Evolutionary conservation across 92 coral and sea anemone genomes (phyloP).

Genomic region (Zoanthus sansibaricus): DNA sequence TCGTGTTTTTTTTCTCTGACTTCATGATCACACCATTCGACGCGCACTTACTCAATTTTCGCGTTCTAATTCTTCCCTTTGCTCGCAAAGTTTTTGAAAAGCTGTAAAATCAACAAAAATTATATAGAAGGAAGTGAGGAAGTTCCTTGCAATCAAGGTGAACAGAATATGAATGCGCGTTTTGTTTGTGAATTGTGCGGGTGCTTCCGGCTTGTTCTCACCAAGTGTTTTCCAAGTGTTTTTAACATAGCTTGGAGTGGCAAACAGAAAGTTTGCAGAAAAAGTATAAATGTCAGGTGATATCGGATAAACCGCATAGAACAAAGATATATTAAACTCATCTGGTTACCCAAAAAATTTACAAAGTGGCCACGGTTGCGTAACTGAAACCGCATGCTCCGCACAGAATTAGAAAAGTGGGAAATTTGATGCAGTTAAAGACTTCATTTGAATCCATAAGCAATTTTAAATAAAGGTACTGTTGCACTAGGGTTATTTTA

Average conservation of each 20-base stretch:
- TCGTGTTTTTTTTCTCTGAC: neutral
- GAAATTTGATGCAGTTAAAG: too few relatives aligned
- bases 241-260: neutral
- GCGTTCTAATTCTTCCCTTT: neutral
- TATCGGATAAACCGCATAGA: neutral
- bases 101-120: neutral
- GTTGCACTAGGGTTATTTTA: too few relatives aligned
- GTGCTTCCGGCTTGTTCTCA: neutral
- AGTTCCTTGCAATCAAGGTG: neutral
- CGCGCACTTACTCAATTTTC: neutral
- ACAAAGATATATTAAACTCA: neutral
- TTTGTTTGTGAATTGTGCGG: neutral
- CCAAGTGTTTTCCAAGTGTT: neutral
- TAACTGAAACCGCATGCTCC: too few relatives aligned
- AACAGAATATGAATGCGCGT: neutral
- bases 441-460: too few relatives aligned
- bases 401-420: too few relatives aligned
- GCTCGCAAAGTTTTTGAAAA: neutral
- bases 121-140: neutral
- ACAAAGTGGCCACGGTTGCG: too few relatives aligned
- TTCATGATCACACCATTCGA: neutral
- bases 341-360: too few relatives aligned
- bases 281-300: too few relatives aligned
- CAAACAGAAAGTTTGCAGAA: neutral
- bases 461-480: too few relatives aligned